Conservation (phyloP, 30 jellyfish, hydroid and myxozoan genomes). For the Cassiopea andromeda region DNA sequence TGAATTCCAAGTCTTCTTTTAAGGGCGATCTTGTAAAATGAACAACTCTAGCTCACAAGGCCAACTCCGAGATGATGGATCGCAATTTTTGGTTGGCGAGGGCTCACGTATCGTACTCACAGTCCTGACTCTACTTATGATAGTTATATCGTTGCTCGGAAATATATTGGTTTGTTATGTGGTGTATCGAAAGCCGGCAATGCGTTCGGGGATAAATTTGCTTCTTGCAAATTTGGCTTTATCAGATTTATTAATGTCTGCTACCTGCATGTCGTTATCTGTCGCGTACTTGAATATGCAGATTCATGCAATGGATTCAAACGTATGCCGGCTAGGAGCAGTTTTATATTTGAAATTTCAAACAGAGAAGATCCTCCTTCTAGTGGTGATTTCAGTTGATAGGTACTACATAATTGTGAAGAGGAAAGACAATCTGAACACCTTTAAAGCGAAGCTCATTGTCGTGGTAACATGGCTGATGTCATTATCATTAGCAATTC, state of each 20-base stretch:
- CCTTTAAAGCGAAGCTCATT: conserved; percentile 74
- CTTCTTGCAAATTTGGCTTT: conserved; percentile 93
- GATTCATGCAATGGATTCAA: conserved; percentile 43
- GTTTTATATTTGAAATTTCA: conserved; percentile 67
- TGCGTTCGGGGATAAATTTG: conserved; percentile 94
- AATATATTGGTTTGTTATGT: conserved; percentile 79
- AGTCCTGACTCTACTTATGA: conserved; percentile 51
- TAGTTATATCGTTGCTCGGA: conserved; percentile 74
- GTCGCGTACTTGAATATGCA: conserved; percentile 59
- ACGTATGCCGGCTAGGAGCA: conserved; percentile 70
- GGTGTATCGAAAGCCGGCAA: conserved; percentile 92
- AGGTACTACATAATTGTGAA: conserved; percentile 88
- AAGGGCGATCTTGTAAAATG: not conserved
- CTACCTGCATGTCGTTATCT: conserved; percentile 73
- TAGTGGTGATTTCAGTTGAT: conserved; percentile 83
- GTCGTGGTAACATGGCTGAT: conserved; percentile 73
- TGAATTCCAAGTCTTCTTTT: not conserved
- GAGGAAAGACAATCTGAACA: conserved; percentile 88
- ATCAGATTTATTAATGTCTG: conserved; percentile 74
- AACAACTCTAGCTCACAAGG: not conserved
- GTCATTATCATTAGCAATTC: conserved; percentile 62
- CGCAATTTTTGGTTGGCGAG: not conserved
- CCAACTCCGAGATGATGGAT: not conserved
- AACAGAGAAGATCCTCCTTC: conserved; percentile 83
- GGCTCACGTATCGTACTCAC: conserved; percentile 53